These are phyloP conservation scores for Drosophila azteca DNA, from an alignment of 1,140 invertebrate species.

Conservation along the genomic window DNA sequence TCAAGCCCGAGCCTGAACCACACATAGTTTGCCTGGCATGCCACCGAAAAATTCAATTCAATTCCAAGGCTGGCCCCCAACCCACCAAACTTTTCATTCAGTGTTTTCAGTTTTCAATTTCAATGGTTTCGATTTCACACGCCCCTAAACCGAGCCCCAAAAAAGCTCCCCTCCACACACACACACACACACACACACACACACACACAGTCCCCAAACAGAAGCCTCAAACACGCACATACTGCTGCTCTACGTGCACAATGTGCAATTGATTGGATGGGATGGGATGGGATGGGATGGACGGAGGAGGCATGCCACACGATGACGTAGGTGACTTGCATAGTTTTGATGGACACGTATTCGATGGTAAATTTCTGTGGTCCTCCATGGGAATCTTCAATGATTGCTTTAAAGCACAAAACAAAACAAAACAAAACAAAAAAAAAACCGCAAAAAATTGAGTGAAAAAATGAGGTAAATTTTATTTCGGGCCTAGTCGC, in stretches of 20 bases:
- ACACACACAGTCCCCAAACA: slow-evolving; percentile 11
- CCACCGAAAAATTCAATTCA: slow-evolving; percentile 66
- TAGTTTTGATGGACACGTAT: slow-evolving; percentile 35
- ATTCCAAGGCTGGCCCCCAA: slow-evolving; percentile 55
- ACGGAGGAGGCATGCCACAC: slow-evolving; percentile 18
- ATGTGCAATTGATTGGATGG: slow-evolving; percentile 56
- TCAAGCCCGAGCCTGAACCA: no score
- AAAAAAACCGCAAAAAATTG: slow-evolving; percentile 19
- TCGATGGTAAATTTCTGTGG: slow-evolving; percentile 19
- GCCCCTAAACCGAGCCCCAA: slow-evolving; percentile 37
- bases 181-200: no score
- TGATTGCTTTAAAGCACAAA: slow-evolving; percentile 10
- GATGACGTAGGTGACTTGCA: slow-evolving; percentile 38
- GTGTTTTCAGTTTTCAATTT: slow-evolving; percentile 78
- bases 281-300: slow-evolving; percentile 33
- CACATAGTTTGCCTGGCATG: slow-evolving; percentile 12
- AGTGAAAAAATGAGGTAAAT: slow-evolving; percentile 21
- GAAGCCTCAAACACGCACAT: slow-evolving; percentile 47
- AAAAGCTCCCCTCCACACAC: not conserved
- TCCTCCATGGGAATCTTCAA: not conserved
- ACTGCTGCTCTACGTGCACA: slow-evolving; percentile 48
- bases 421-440: slow-evolving; percentile 3
- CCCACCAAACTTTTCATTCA: slow-evolving; percentile 68
- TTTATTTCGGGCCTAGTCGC: slow-evolving; percentile 53
- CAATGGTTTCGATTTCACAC: slow-evolving; percentile 78